phyloP scores from a whole-genome alignment of 2,888 invertebrate species.

The Xestia xanthographa region DNA sequence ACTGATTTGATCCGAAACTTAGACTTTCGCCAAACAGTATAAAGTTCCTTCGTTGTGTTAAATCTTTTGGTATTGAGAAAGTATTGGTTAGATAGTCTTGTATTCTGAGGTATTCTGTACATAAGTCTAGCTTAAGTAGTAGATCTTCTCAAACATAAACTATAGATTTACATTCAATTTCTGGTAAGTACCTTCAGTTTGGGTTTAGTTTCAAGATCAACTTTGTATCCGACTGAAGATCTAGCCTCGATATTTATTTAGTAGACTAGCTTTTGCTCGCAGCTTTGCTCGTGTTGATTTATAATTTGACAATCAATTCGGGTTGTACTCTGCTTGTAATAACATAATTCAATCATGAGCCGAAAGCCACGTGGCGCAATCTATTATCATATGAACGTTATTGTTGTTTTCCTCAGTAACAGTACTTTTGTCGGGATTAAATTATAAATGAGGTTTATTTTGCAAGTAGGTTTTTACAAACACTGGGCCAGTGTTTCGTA shows the following conservation, averaged over 20 bases:
- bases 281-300: too few relatives aligned
- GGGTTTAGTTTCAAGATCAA: neutral
- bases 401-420: too few relatives aligned
- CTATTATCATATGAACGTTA: too few relatives aligned
- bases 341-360: too few relatives aligned
- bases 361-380: too few relatives aligned
- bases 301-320: too few relatives aligned
- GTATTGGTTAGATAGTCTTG: conserved; percentile 20
- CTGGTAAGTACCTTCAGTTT: neutral
- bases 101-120: neutral
- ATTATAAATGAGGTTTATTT: too few relatives aligned
- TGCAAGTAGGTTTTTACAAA: too few relatives aligned
- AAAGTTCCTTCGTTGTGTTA: conserved; percentile 3
- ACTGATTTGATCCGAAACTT: conserved; percentile 10
- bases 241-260: neutral
- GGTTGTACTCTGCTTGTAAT: too few relatives aligned
- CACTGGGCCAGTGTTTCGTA: too few relatives aligned
- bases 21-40: conserved; percentile 8
- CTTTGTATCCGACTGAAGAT: neutral
- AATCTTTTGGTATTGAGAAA: conserved; percentile 30
- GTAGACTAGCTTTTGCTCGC: neutral
- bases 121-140: neutral
- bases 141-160: neutral
- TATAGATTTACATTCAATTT: neutral
- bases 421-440: too few relatives aligned